Evolutionary conservation across 2,113 vertebrate species (phyloP), one percentile per base, ranked within the genome.

Genomic region (Lepisosteus oculatus): DNA sequence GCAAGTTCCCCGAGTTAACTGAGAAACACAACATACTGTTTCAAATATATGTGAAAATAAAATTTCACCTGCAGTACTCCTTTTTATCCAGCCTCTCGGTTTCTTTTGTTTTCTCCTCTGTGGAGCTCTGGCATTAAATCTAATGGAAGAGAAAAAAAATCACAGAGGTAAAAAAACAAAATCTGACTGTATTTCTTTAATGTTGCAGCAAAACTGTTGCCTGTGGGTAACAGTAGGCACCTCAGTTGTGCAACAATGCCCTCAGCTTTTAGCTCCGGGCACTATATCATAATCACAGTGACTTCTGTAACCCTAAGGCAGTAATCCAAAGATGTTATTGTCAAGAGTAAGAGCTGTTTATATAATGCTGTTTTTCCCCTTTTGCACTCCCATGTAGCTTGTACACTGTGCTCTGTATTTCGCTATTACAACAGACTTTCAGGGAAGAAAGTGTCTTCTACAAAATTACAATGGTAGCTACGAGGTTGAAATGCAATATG

Each of bases 241-340:
- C 87, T 87, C 79, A 87, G 87, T 51, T 51, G 47, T 51, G 88
- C 86, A 81, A 87, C 82, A 84, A 80, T 86, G 87, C 88, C 87
- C 88, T 89, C 85, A 88, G 89, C 86, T 82, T 90, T 89, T 91
- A 89, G 86, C 88, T 89, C 75, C 87, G 88, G 87, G 88, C 85
- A 83, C 85, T 80, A 80, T 81, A 84, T 85, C 81, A 82, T 81
- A 89, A 90, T 90, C 89, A 91, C 81, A 90, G 89, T 84, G 85
- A 86, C 83, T 81, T 85, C 85, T 87, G 87, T 88, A 89, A 82
- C 88, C 88, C 88, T 89, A 85, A 86, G 87, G 89, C 88, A 73
- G 80, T 88, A 86, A 88, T 89, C 89, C 85, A 82, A 85, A 87
- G 81, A 85, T 86, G 86, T 89, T 89, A 90, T 85, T 84, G 81